These are phyloP conservation scores for Adineta ricciae DNA, from an alignment of 2,888 invertebrate species.

Conservation along the genomic window DNA sequence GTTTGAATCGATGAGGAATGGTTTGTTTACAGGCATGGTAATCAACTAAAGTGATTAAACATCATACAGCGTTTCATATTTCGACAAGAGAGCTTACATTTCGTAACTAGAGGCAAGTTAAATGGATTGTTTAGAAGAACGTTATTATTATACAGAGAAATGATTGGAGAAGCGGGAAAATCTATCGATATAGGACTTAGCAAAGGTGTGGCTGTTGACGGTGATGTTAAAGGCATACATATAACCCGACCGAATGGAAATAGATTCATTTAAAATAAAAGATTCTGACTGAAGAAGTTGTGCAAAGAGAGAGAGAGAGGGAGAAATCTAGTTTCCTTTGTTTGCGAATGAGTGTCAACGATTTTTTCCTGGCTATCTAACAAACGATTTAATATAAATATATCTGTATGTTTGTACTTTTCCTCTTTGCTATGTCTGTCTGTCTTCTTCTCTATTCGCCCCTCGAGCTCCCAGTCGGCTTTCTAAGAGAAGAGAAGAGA, in stretches of 20 bases:
- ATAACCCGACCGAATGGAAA: neutral
- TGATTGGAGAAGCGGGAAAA: neutral
- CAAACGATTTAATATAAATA: neutral
- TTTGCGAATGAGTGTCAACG: no score
- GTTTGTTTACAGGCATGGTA: neutral
- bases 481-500: neutral
- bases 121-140: neutral
- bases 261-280: neutral
- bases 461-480: no score
- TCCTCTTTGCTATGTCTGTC: neutral
- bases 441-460: neutral
- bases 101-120: neutral
- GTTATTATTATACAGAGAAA: neutral
- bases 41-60: neutral
- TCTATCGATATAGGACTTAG: neutral
- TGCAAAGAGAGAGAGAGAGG: neutral
- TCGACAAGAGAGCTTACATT: neutral
- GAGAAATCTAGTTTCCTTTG: no score
- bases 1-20: neutral
- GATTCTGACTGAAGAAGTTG: neutral
- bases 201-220: neutral
- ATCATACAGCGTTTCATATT: neutral
- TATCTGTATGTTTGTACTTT: neutral
- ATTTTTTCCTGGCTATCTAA: neutral
- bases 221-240: slow-evolving; percentile 4